Evolutionary conservation across 2,888 invertebrate species (phyloP), one percentile per base, ranked within the genome.

Genomic region (Cetonia aurata): DNA sequence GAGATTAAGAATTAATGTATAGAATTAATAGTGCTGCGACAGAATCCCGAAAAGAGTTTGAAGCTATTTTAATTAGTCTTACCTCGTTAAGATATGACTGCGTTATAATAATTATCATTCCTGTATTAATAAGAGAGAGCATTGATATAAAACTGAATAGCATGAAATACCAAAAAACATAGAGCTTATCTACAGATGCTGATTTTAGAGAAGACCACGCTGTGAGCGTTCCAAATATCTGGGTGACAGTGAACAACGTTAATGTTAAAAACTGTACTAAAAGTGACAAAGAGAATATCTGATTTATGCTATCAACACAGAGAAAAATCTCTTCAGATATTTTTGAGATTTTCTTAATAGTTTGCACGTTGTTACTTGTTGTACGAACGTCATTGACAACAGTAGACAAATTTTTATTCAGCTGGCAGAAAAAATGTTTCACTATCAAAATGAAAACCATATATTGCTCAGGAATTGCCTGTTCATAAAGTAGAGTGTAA

Each of bases 61-160:
- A 25, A 25, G 25, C 25, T 3, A 25, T 25, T 3, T 25, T 25
- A 25, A 3, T 25, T 4, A 25, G 25, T 31, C 10, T 53, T 53
- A 53, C 31, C 53, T 53, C 53, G 10, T 53, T 25, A 10, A 53
- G 10, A 12, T 53, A 53, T 25, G 19, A 25, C n/a, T 53, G 25
- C 10, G 31, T 53, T 6, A 19, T 17, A 53, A 53, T 53, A 12
- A 19, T 25, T 6, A 25, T n/a, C 12, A 31, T n/a, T n/a, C 25
- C 25, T 25, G 4, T 25, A 25, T 4, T 25, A 25, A 25, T 25
- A 3, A 25, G 25, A 4, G 25, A 1, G 4, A 25, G 1, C 4
- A 25, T 25, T 25, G 25, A 25, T 4, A 4, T 25, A 25, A 1
- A 3, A 25, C 25, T 25, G 25, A 53, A 31, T n/a, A 3, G 1